These are phyloP conservation scores for Dolichotis patagonum DNA, from an alignment of 2,113 vertebrate genomes.

Conservation along the genomic window DNA sequence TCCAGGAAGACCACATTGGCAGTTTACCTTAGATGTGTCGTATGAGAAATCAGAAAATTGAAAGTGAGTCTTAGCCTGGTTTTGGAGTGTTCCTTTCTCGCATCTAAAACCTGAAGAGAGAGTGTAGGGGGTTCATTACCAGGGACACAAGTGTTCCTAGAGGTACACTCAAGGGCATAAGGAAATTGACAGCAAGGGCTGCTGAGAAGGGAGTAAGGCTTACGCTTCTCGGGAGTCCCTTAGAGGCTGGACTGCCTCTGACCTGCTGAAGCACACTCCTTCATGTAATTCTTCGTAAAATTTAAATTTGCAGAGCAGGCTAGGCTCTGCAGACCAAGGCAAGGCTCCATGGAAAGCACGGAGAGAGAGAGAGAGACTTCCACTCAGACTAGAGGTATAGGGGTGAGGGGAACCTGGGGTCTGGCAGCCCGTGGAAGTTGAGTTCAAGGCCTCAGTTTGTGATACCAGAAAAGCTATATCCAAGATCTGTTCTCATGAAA, in stretches of 20 bases:
- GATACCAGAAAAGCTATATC: background rate
- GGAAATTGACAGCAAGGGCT: background rate
- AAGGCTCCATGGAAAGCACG: background rate
- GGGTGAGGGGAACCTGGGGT: background rate
- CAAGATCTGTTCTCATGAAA: background rate
- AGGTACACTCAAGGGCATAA: background rate
- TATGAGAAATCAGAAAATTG: background rate
- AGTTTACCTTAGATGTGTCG: background rate
- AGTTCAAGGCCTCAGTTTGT: background rate
- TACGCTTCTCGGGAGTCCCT: background rate
- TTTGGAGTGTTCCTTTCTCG: background rate
- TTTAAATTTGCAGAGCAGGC: background rate
- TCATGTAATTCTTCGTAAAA: background rate
- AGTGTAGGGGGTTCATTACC: accelerated
- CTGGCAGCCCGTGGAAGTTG: too few species aligned
- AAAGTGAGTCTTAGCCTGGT: background rate
- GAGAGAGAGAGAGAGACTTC: background rate
- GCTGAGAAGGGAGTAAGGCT: background rate
- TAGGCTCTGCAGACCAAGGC: background rate
- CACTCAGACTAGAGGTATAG: background rate
- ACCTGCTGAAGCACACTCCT: background rate
- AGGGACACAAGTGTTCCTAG: background rate
- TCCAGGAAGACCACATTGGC: background rate
- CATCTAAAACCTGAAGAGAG: background rate
- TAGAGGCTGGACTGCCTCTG: background rate